Percentiles rank a stretch among this genome's conserved stretches.
Conservation (phyloP, 2,888 invertebrate species). For the Agrotis puta region DNA sequence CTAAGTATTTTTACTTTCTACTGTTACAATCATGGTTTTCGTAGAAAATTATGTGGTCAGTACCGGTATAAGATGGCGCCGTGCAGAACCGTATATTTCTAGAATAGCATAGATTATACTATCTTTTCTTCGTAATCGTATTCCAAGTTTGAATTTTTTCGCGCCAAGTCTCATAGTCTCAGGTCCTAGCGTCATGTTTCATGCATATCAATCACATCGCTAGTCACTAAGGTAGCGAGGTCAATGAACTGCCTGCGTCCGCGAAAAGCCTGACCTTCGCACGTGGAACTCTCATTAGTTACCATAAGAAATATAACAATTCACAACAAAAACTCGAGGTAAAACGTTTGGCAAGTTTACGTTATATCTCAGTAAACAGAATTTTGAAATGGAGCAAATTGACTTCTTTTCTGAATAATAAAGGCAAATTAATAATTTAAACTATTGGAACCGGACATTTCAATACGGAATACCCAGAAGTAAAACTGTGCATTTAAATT, state of each 20-base stretch:
- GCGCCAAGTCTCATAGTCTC: slow-evolving; percentile 1
- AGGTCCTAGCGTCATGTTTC: slow-evolving; percentile 48
- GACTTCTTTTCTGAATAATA: slow-evolving; percentile 19
- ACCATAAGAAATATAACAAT: slow-evolving; percentile 28
- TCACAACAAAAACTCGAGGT: slow-evolving; percentile 37
- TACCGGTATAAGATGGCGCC: background rate
- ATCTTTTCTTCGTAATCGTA: background rate
- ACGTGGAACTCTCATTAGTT: slow-evolving; percentile 51
- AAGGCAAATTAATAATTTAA: slow-evolving; percentile 3
- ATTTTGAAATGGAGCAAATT: slow-evolving; percentile 31
- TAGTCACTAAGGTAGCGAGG: slow-evolving; percentile 60
- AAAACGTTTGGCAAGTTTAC: slow-evolving; percentile 36
- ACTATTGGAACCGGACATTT: background rate
- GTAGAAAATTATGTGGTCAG: slow-evolving; percentile 3
- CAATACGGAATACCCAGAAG: slow-evolving; percentile 4
- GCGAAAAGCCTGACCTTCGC: slow-evolving; percentile 69
- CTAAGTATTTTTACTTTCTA: slow-evolving; percentile 49
- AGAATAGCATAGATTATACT: too few species aligned
- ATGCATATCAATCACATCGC: slow-evolving; percentile 70
- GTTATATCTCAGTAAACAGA: slow-evolving; percentile 12
- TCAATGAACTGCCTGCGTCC: slow-evolving; percentile 69
- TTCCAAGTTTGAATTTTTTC: slow-evolving; percentile 19
- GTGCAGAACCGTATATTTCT: too few species aligned
- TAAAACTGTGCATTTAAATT: too few species aligned
- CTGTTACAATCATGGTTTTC: slow-evolving; percentile 42